Percentiles rank a stretch among this genome's conserved stretches.
Conservation (phyloP, 2,797 vertebrate species). For the Miichthys miiuy region DNA sequence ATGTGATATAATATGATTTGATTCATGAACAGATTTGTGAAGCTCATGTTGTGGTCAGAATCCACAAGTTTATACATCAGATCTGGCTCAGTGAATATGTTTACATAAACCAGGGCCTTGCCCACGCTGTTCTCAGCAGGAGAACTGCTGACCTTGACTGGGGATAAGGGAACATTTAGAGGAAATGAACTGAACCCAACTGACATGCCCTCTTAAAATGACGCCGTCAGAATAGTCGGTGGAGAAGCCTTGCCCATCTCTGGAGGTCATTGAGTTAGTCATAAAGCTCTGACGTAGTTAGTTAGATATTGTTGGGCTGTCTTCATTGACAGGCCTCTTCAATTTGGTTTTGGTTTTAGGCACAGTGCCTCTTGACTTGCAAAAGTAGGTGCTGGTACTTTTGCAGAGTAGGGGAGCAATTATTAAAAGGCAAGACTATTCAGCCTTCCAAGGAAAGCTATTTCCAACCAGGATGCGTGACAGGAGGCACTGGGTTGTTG, state of each 20-base stretch:
- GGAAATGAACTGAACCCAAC: constrained; percentile 10
- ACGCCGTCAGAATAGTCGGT: not conserved
- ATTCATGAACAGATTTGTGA: constrained; percentile 15
- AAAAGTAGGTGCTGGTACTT: not conserved
- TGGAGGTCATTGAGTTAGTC: not conserved
- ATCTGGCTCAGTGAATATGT: constrained; percentile 15
- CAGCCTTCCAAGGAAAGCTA: not conserved
- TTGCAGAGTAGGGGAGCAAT: not conserved
- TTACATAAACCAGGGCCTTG: constrained; percentile 10
- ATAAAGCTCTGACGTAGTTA: no score
- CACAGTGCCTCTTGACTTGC: not conserved
- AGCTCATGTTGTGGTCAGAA: constrained; percentile 6
- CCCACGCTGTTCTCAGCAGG: constrained; percentile 22
- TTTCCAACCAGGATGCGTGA: not conserved
- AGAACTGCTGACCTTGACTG: constrained; percentile 8
- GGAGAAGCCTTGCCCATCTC: not conserved
- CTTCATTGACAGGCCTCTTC: not conserved
- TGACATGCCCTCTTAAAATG: not conserved
- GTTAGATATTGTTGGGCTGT: not conserved
- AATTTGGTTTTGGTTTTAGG: not conserved
- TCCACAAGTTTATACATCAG: constrained; percentile 1
- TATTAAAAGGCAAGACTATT: not conserved
- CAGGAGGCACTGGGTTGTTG: not conserved
- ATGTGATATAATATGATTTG: not conserved
- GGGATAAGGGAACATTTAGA: constrained; percentile 4